Percentiles rank a stretch among this genome's conserved stretches.
Evolutionary conservation across 1,140 invertebrate genomes (phyloP).

Genomic region (Drosophila hydei): DNA sequence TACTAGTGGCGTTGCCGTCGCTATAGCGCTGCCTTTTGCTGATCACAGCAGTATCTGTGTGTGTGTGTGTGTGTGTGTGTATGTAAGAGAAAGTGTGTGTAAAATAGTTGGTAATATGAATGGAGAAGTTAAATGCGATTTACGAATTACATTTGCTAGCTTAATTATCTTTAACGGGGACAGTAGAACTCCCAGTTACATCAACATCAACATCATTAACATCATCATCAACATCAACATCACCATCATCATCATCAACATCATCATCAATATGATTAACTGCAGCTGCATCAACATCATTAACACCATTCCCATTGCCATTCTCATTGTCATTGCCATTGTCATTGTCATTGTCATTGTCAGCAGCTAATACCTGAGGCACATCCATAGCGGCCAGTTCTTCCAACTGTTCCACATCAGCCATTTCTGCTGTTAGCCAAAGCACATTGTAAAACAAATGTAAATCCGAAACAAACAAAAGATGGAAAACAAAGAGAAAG

Average conservation of each 20-base stretch:
- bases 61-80: slow-evolving; percentile 1
- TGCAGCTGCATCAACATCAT: background rate
- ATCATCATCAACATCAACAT: slow-evolving; percentile 32
- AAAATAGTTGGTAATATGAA: slow-evolving; percentile 24
- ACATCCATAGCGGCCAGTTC: slow-evolving; percentile 57
- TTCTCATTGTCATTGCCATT: slow-evolving; percentile 25
- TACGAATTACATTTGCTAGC: slow-evolving; percentile 46
- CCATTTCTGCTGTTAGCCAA: slow-evolving; percentile 45
- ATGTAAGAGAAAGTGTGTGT: slow-evolving; percentile 30
- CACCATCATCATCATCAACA: slow-evolving; percentile 38
- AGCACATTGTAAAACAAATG: slow-evolving; percentile 37
- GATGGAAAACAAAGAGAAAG: slow-evolving; percentile 55
- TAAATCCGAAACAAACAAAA: slow-evolving; percentile 52
- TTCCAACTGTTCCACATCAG: slow-evolving; percentile 71
- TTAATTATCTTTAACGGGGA: slow-evolving; percentile 51
- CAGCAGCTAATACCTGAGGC: slow-evolving; percentile 50
- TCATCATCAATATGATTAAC: too few species aligned
- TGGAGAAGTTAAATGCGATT: slow-evolving; percentile 42
- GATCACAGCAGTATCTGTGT: slow-evolving; percentile 51
- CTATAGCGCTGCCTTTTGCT: slow-evolving; percentile 65
- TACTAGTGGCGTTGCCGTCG: slow-evolving; percentile 45
- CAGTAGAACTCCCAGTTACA: slow-evolving; percentile 41
- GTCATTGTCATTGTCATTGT: slow-evolving; percentile 22
- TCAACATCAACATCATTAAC: slow-evolving; percentile 25
- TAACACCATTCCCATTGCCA: slow-evolving; percentile 10